Percentiles rank a stretch among this genome's conserved stretches.
phyloP scores from a whole-genome alignment of 2,113 vertebrate species.

The Galeopterus variegatus region DNA sequence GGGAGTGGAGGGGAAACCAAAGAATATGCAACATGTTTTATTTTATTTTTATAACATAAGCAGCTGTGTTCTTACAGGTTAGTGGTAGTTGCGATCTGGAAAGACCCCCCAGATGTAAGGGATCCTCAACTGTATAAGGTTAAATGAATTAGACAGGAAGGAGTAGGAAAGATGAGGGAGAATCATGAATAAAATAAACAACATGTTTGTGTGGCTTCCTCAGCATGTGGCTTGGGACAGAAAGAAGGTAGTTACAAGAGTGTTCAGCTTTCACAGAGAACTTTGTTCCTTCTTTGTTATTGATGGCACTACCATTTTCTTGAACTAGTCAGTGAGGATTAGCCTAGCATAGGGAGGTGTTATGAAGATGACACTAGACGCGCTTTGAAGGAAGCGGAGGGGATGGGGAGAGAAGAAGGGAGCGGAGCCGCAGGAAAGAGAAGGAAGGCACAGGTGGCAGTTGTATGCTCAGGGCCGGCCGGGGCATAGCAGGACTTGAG shows the following conservation, averaged over 20 bases:
- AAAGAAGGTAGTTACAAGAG: background rate
- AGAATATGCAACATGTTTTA: background rate
- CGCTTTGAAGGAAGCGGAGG: background rate
- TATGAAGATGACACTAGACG: background rate
- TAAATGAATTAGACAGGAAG: background rate
- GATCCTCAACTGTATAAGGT: background rate
- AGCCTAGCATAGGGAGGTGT: background rate
- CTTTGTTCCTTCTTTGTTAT: background rate
- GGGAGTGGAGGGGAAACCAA: background rate
- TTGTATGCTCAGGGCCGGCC: fast-evolving
- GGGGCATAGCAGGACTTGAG: fast-evolving
- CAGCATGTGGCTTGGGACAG: background rate
- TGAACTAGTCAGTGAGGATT: too few species aligned
- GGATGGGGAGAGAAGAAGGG: background rate
- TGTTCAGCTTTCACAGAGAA: background rate
- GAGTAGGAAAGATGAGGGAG: background rate
- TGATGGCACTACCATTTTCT: background rate
- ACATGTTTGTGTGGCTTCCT: background rate
- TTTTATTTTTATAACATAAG: background rate
- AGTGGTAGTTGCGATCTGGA: background rate
- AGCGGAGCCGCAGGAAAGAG: background rate
- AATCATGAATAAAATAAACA: background rate
- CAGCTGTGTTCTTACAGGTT: background rate
- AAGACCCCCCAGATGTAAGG: background rate
- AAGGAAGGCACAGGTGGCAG: background rate